These are phyloP conservation scores for Drosophila busckii DNA, from an alignment of 1,140 invertebrate species.

Conservation along the genomic window DNA sequence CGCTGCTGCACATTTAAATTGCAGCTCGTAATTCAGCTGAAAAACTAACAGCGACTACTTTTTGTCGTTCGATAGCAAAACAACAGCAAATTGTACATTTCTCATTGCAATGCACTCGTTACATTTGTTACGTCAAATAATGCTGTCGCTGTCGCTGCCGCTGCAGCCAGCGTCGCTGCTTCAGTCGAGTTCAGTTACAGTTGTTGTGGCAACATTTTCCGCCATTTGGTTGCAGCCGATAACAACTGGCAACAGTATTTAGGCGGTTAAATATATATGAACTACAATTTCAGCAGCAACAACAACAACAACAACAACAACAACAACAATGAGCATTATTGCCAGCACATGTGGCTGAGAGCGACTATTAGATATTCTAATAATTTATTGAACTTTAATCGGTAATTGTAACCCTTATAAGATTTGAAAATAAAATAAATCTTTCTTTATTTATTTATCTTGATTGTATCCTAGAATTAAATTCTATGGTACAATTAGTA, in stretches of 20 bases:
- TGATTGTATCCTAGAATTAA: too few species aligned
- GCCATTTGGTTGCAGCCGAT: conserved; percentile 63
- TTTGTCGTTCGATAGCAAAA: conserved; percentile 24
- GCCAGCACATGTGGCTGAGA: too few species aligned
- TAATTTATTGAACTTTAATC: too few species aligned
- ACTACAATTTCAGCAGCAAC: conserved; percentile 41
- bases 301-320: conserved; percentile 14
- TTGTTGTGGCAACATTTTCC: conserved; percentile 55
- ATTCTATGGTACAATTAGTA: too few species aligned
- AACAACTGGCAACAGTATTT: conserved; percentile 67
- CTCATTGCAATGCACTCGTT: too few species aligned
- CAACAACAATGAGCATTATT: conserved; percentile 17
- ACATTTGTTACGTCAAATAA: too few species aligned
- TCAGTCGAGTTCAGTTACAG: conserved; percentile 5
- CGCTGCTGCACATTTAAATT: conserved; percentile 9
- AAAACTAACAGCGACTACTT: conserved; percentile 15
- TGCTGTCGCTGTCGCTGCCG: not conserved
- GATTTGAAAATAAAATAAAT: conserved; percentile 6
- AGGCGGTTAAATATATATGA: conserved; percentile 69
- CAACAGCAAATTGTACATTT: too few species aligned
- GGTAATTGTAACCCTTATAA: too few species aligned
- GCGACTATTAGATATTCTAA: too few species aligned
- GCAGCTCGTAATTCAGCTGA: conserved; percentile 14
- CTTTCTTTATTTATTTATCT: too few species aligned
- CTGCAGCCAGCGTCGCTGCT: not conserved